These are phyloP conservation scores for Montipora capitata DNA, from an alignment of 92 coral and sea anemone species.

Conservation along the genomic window DNA sequence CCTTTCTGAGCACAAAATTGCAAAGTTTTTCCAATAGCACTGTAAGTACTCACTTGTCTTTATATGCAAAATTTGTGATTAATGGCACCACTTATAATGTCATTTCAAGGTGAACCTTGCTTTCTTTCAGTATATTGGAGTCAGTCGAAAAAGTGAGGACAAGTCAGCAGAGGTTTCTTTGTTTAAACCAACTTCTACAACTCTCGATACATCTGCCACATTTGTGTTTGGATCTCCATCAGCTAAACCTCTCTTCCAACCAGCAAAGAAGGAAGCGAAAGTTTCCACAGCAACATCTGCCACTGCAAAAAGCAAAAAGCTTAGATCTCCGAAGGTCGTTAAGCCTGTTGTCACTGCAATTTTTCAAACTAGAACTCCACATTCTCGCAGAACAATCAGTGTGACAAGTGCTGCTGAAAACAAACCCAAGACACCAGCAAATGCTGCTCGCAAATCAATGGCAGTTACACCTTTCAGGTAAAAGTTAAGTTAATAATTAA, in stretches of 20 bases:
- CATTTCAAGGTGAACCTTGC: neutral
- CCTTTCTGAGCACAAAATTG: too few relatives aligned
- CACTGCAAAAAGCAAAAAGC: slow-evolving; percentile 9
- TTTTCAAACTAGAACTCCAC: slow-evolving; percentile 64
- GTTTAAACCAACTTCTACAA: slow-evolving; percentile 44
- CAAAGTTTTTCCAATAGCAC: too few relatives aligned
- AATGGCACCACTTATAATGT: too few relatives aligned
- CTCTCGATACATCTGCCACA: slow-evolving; percentile 50
- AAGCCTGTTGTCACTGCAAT: slow-evolving; percentile 39
- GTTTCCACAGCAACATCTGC: slow-evolving; percentile 17
- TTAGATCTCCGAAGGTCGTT: slow-evolving; percentile 70
- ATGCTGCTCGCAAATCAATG: slow-evolving; percentile 71
- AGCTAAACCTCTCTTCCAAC: slow-evolving; percentile 35
- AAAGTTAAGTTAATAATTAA: too few relatives aligned
- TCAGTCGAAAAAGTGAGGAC: slow-evolving; percentile 7
- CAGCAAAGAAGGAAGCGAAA: slow-evolving; percentile 15
- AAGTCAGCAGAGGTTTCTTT: slow-evolving; percentile 5
- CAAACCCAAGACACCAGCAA: slow-evolving; percentile 63
- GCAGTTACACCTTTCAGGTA: slow-evolving; percentile 88
- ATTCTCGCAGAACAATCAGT: slow-evolving; percentile 61
- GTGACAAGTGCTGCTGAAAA: slow-evolving; percentile 61
- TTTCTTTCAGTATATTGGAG: slow-evolving; percentile 15
- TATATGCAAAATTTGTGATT: too few relatives aligned
- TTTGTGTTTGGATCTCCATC: slow-evolving; percentile 73
- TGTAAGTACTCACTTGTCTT: too few relatives aligned